Evolutionary conservation across 1,140 invertebrate genomes (phyloP), one percentile per base, ranked within the genome.

Genomic region (Drosophila pachea): DNA sequence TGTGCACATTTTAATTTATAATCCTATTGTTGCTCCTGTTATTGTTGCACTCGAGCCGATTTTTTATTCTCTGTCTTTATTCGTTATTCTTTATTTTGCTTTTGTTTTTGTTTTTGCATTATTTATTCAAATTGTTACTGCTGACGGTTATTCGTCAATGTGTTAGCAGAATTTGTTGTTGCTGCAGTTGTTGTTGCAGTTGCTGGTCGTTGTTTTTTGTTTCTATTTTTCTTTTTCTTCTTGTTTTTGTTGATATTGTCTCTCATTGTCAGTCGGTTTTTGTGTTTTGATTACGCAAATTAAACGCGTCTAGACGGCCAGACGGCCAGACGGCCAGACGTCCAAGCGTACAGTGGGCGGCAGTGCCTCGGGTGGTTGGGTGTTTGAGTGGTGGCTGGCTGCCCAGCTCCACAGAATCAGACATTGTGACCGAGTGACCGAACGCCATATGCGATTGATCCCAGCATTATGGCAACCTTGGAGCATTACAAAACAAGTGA

Each of bases 221-320:
- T 64, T 47, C 5, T 53, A 16, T 53, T 74, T 12, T 64, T 42
- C 50, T 53, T 70, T 43, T 53, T 69, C 35, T 42, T 75, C 73
- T 73, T 73, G 61, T 63, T 76, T 64, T 71, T 62, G 68, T 49
- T 72, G 62, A 64, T 68, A 76, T 73, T 83, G 76, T 84, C 54
- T 84, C 79, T 73, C 73, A 83, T 83, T 84, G 75, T 76, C 75
- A 78, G 79, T 78, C 73, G 73, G 54, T 63, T 68, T 81, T 83
- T 83, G 74, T 78, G 63, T 79, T 83, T 84, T 83, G 79, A 83
- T 83, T 83, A 83, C 76, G 79, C 79, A 83, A 83, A 84, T 84
- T 83, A 74, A 83, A 83, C 72, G 73, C 79, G 79, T 83, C 79
- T 83, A 83, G 79, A 78, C 76, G 58, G 55, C 45, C 62, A 65